Conservation (phyloP, 2,888 invertebrate genomes). For the Lepidochitona cinerea region DNA sequence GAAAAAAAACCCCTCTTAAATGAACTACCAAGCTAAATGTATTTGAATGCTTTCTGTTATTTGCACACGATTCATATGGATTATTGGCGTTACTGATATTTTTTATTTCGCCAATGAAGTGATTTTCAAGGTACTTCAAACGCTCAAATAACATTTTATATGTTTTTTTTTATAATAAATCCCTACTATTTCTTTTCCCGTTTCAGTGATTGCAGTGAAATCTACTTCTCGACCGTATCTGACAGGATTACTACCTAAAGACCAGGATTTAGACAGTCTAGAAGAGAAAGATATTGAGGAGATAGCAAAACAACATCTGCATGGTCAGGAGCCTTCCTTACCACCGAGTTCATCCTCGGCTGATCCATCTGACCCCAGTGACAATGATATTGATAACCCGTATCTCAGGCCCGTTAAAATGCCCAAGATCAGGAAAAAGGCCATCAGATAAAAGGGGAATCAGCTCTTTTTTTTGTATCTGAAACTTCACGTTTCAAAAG, state of each 20-base stretch:
- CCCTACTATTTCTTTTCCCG: no score
- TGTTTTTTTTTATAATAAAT: no score
- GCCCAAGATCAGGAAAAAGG: conserved; percentile 51
- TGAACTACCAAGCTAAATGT: no score
- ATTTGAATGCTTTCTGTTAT: no score
- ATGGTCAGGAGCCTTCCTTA: conserved; percentile 13
- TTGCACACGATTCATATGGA: no score
- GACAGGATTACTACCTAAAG: conserved; percentile 89
- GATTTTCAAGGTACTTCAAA: no score
- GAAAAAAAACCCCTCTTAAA: no score
- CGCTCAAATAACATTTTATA: no score
- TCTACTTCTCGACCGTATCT: conserved; percentile 85
- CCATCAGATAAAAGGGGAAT: conserved; percentile 12
- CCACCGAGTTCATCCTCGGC: conserved; percentile 22
- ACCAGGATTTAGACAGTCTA: conserved; percentile 92
- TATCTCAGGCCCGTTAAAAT: conserved; percentile 76
- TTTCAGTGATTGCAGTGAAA: conserved; percentile 89
- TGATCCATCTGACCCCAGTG: conserved; percentile 73
- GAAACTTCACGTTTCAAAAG: no score
- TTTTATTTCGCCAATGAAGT: no score
- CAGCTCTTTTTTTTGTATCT: no score
- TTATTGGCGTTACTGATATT: no score
- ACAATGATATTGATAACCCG: conserved; percentile 80
- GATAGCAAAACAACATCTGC: conserved; percentile 37
- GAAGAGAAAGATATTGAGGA: conserved; percentile 71